Percentiles rank a stretch among this genome's conserved stretches.
Conservation (phyloP, 2,113 vertebrate genomes). For the Irena cyanogastra region DNA sequence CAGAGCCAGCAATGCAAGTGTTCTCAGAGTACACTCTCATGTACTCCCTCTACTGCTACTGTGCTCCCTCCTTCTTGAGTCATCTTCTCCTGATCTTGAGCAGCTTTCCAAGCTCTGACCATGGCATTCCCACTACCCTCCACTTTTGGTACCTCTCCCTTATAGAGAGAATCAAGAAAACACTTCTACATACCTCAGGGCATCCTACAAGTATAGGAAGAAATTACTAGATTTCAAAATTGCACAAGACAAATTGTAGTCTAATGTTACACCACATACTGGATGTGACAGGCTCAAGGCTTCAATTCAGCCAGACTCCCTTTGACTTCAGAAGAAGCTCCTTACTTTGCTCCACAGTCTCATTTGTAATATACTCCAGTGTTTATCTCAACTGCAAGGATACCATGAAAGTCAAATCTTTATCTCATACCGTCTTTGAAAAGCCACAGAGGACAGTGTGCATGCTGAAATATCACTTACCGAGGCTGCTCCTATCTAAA, state of each 20-base stretch:
- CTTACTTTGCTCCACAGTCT: neutral
- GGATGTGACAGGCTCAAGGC: neutral
- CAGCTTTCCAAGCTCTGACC: neutral
- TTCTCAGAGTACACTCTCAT: neutral
- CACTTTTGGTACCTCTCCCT: neutral
- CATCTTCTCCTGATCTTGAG: neutral
- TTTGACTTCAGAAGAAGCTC: neutral
- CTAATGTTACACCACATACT: accelerated
- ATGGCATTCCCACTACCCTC: neutral
- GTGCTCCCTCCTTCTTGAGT: accelerated
- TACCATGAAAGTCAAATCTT: neutral
- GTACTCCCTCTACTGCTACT: neutral
- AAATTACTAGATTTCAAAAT: neutral
- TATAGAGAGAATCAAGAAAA: neutral
- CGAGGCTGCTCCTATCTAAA: neutral
- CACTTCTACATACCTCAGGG: neutral
- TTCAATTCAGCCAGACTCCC: neutral
- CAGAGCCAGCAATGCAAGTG: neutral
- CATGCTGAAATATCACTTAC: neutral
- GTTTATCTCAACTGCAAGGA: neutral
- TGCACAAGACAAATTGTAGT: neutral
- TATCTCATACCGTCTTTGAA: neutral
- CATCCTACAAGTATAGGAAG: neutral
- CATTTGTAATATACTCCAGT: neutral
- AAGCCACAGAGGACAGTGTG: neutral